Evolutionary conservation across 2,113 vertebrate species (phyloP).

Genomic region (Rhadina sibilatrix): DNA sequence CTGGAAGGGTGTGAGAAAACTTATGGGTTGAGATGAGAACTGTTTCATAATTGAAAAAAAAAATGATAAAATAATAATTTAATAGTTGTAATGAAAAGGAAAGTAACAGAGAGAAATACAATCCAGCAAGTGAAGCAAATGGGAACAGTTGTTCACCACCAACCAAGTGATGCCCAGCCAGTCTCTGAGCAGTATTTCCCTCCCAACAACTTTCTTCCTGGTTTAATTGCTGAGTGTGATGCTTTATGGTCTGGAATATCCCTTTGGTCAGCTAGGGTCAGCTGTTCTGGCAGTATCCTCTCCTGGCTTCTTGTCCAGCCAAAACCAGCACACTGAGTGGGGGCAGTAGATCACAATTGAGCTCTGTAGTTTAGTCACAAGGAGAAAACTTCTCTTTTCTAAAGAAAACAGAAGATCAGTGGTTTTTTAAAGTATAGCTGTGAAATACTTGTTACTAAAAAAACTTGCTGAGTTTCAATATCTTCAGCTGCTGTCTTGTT

Average conservation of each 20-base stretch:
- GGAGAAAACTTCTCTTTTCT: background rate
- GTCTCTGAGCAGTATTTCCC: background rate
- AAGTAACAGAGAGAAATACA: background rate
- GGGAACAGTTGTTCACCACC: background rate
- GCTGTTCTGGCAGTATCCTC: background rate
- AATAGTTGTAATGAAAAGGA: background rate
- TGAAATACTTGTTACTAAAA: background rate
- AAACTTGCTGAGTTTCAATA: background rate
- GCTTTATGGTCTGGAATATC: background rate
- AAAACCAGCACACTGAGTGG: background rate
- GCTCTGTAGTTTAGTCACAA: background rate
- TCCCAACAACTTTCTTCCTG: background rate
- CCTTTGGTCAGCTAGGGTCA: background rate
- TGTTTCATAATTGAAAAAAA: background rate
- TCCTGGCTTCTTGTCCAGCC: background rate
- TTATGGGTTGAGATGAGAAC: background rate
- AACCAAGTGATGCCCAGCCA: background rate
- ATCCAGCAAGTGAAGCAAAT: background rate
- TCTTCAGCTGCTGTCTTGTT: background rate
- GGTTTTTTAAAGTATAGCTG: background rate
- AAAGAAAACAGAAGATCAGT: background rate
- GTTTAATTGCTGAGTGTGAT: background rate
- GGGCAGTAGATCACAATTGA: background rate
- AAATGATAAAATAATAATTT: background rate
- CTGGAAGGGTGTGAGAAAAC: background rate